Base-by-base conservation (phyloP, 53 echinoderm and acorn worm genomes). In the Mesocentrotus franciscanus region DNA sequence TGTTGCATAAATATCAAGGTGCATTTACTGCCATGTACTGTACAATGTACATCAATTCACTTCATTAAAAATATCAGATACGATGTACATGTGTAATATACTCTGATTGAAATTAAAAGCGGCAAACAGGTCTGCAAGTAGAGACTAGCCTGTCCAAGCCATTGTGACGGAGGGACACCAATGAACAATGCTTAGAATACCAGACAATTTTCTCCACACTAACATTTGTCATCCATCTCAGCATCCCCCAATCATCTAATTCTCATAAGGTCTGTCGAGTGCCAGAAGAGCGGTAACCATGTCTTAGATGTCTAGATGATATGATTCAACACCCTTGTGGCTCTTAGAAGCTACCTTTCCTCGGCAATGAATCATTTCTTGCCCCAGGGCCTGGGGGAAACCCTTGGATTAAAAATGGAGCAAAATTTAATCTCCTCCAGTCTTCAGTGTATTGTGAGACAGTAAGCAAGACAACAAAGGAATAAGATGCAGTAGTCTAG, bases 151-250 rank as follows among this genome's bases (percentile, higher is more conserved):
- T 4, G 13, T 27, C 30, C 76, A 30, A 30, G 12, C 76, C 27
- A 71, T 71, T 71, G 71, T 76, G 30, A 14, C 11, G 33, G 76
- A 76, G 14, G 27, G 33, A 33, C 76, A 32, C 30, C 76, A 30
- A 29, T 20, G 42, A 81, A 12, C 39, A 36, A 20, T 39, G 14
- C 42, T 79, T 33, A 76, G 76, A 29, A 76, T 76, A 76, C 30
- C 76, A 76, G 76, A 76, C 76, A 76, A 76, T 76, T 34, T 81
- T 39, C 81, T 81, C 81, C 81, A 81, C 33, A 17, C 81, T 81
- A 76, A 81, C 81, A 81, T 81, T 81, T 39, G 29, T 76, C 76
- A 76, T 76, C 33, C 76, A 76, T 33, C 33, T 33, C 12, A 33
- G 33, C 76, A 27, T 30, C 30, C 76, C 76, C 29, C 15, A 76